phyloP scores from a whole-genome alignment of 2,797 vertebrate species.

The Manis crassicaudata region DNA sequence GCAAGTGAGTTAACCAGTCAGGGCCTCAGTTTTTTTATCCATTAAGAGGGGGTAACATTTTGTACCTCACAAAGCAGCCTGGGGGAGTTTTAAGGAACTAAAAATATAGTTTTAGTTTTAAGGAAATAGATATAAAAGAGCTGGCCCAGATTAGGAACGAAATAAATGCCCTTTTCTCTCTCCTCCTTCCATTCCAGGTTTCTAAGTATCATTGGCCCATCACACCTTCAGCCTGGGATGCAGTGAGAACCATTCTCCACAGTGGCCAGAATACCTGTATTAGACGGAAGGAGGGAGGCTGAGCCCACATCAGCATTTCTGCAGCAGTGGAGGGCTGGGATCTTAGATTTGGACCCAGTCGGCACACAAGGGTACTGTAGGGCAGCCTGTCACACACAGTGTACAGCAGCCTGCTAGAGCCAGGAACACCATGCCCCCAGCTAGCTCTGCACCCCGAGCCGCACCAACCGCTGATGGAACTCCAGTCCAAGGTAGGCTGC shows the following conservation, averaged over 20 bases:
- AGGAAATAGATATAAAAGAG: background rate
- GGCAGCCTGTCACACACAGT: background rate
- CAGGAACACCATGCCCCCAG: accelerated
- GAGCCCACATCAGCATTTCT: background rate
- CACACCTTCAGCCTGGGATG: background rate
- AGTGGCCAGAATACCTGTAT: background rate
- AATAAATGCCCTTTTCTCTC: background rate
- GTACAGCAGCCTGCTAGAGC: background rate
- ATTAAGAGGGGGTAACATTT: background rate
- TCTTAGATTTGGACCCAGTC: background rate
- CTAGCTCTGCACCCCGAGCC: background rate
- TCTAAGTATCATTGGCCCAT: background rate
- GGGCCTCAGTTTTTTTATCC: background rate
- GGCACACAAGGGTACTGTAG: accelerated
- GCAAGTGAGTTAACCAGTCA: background rate
- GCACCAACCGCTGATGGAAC: too few relatives aligned
- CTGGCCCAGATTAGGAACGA: background rate
- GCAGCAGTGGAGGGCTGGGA: background rate
- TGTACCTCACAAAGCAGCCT: background rate
- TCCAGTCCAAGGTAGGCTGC: background rate
- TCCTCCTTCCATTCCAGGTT: background rate
- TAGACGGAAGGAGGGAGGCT: accelerated
- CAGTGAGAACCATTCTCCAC: accelerated
- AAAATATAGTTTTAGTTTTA: background rate
- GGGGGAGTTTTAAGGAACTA: background rate